Evolutionary conservation across 2,888 invertebrate species (phyloP), one percentile per base, ranked within the genome.

Genomic region (Drosophila macrospina): DNA sequence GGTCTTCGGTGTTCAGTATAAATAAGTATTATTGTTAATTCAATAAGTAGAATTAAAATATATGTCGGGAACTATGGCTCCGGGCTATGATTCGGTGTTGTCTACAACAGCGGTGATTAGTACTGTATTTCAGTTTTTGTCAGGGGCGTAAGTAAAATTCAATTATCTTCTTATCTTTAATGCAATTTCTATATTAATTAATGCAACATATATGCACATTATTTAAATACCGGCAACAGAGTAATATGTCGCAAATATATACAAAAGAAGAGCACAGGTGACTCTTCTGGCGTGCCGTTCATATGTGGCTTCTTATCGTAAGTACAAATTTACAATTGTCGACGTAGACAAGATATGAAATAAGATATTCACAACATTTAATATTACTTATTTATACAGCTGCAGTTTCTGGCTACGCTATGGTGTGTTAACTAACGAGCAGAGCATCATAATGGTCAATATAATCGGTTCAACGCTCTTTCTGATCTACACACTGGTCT

Each of bases 41-140:
- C 36, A 47, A 30, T 36, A 41, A 51, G n/a, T 24, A 32, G 13
- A 45, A 34, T 34, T 51, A 28, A 13, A 48, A 48, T 57, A 65
- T 4, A 34, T 45, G 30, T 39, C 59, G 48, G 36, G n/a, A 36
- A 75, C 37, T 60, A 68, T 84, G 69, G 59, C 73, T 62, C 69
- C 74, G 52, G 70, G 85, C 15, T 85, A 85, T 37, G 91, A 90
- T 64, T 76, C 91, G 7, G 42, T 92, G 55, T 55, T 92, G 59
- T 90, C 91, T 56, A 87, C 89, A 15, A 89, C 94, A 42, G 97
- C 97, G 36, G 96, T 96, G 47, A 92, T 95, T 67, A 95, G 95
- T 72, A 97, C 97, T 13, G 94, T 97, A 78, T 92, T 96, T 68
- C 97, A 97, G 90, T 97, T 97, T 93, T 93, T 97, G 80, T 95